Base-by-base conservation (phyloP, 2,113 vertebrate species). In the Mesoclemmys tuberculata region DNA sequence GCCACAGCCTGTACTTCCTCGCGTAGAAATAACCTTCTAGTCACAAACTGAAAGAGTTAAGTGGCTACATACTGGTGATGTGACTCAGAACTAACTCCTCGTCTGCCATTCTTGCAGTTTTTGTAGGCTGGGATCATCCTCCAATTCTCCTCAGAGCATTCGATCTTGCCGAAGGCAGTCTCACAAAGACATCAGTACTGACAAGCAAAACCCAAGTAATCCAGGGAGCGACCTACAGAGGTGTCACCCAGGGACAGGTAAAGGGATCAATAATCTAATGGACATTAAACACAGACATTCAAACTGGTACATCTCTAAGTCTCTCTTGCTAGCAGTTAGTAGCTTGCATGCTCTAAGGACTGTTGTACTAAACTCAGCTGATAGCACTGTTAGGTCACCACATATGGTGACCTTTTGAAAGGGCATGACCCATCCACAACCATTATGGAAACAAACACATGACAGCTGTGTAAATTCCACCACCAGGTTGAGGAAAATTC, bases 281-380 rank as follows among this genome's bases (percentile, higher is more conserved):
- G 19, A 46, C 1, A 31, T 0, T 56, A 8, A 7, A 2, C 71
- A 4, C n/a, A 51, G 14, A 21, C 35, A 74, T 1, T 58, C 13
- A 27, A 4, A 7, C 4, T 80, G 80, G 18, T 4, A 6, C 10
- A 54, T 31, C 13, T 29, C 24, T 61, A 10, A 44, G 35, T 0
- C 0, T 64, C n/a, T n/a, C 71, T 29, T 74, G 4, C 64, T 12
- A 77, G 74, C 12, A 46, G 41, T 44, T 46, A 77, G 14, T 46
- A 46, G 24, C 26, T 2, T 27, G 12, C 44, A 46, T 2, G 6
- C 26, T 46, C 11, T 77, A 3, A 35, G 16, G 31, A 31, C 64
- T 68, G 8, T 68, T 68, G 7, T 14, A 44, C 6, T 46, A 46
- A 77, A 77, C 41, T 27, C 74, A 27, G 13, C 24, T 27, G 7